These are phyloP conservation scores for Forficula auricularia DNA, from an alignment of 1,140 invertebrate species.

Conservation along the genomic window DNA sequence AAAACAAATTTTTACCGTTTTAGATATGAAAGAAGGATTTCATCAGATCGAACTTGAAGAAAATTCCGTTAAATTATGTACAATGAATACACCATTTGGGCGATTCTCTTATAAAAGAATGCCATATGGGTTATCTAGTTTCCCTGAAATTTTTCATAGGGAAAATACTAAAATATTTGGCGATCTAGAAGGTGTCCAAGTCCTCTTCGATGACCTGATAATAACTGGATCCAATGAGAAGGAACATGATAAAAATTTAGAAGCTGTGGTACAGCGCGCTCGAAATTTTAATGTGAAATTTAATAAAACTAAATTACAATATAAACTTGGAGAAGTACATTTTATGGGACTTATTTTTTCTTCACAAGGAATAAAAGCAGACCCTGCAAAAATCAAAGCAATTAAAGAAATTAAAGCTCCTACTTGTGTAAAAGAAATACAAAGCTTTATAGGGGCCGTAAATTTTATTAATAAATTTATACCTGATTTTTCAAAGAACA, in stretches of 20 bases:
- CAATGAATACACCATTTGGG: constrained; percentile 2
- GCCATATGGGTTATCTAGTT: constrained; percentile 6
- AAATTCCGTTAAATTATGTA: constrained; percentile 12
- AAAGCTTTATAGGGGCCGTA: constrained; percentile 18
- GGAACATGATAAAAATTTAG: constrained; percentile 18
- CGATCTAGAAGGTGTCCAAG: constrained; percentile 19
- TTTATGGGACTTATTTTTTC: constrained; percentile 24
- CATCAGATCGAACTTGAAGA: constrained; percentile 24
- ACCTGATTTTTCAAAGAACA: constrained; percentile 18
- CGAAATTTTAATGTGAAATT: constrained; percentile 20
- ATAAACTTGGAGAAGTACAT: constrained; percentile 20
- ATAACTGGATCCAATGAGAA: constrained; percentile 15
- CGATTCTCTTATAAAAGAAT: constrained; percentile 4
- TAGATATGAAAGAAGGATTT: constrained; percentile 29
- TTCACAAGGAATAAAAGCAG: constrained; percentile 19
- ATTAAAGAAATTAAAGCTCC: constrained; percentile 20
- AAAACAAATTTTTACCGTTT: constrained; percentile 24
- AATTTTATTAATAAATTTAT: constrained; percentile 23
- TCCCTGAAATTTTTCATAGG: constrained; percentile 9
- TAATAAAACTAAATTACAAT: constrained; percentile 23
- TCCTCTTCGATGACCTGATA: constrained; percentile 24
- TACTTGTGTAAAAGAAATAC: constrained; percentile 14
- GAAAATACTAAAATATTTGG: constrained; percentile 6
- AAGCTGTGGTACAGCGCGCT: constrained; percentile 18
- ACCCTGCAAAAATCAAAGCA: constrained; percentile 20